These are phyloP conservation scores for Atopsyche davidsoni DNA, from an alignment of 1,140 invertebrate genomes.

Conservation along the genomic window DNA sequence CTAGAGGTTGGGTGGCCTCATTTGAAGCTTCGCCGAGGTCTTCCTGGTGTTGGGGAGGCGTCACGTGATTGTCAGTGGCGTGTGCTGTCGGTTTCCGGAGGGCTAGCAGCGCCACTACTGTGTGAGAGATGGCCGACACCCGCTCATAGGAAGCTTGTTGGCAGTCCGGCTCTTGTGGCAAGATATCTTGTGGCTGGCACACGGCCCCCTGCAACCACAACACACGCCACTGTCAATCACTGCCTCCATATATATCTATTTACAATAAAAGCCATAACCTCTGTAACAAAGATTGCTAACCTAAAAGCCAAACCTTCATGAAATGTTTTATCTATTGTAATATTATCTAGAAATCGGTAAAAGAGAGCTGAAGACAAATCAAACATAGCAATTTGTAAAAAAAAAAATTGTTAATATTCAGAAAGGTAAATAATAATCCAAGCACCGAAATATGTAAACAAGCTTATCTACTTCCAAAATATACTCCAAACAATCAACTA, in stretches of 20 bases:
- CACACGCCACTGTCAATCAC: slow-evolving; percentile 53
- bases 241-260: slow-evolving; percentile 34
- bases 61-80: slow-evolving; percentile 28
- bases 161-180: slow-evolving; percentile 42
- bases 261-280: slow-evolving; percentile 25
- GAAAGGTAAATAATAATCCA: too few relatives aligned
- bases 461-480: too few relatives aligned
- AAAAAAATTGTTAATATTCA: too few relatives aligned
- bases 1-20: too few relatives aligned
- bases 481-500: too few relatives aligned
- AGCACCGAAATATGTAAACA: too few relatives aligned
- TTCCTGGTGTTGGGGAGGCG: neutral
- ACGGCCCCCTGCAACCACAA: slow-evolving; percentile 69
- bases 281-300: slow-evolving; percentile 24
- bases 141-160: slow-evolving; percentile 34
- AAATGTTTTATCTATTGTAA: too few relatives aligned
- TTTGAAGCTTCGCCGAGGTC: neutral
- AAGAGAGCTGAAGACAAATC: too few relatives aligned
- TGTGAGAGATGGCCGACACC: slow-evolving; percentile 42
- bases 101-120: slow-evolving; percentile 50
- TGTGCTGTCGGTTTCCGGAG: slow-evolving; percentile 40
- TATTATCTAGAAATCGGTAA: too few relatives aligned
- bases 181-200: slow-evolving; percentile 67
- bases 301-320: slow-evolving; percentile 20
- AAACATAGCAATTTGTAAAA: too few relatives aligned